Evolutionary conservation across 2,797 vertebrate species (phyloP).

Genomic region (Limosa lapponica): DNA sequence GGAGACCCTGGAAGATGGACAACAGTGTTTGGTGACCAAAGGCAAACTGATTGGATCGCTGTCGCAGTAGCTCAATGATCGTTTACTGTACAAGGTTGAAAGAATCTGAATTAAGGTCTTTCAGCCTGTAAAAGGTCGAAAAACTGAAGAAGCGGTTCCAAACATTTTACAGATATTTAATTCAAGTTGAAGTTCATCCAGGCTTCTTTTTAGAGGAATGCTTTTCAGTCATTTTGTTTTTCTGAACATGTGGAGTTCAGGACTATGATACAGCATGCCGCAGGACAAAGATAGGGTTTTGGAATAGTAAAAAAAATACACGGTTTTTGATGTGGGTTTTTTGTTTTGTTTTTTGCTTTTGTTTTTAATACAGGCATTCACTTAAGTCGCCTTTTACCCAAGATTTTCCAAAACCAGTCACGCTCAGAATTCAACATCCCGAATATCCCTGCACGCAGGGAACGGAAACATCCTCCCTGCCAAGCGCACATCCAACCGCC

Average conservation of each 20-base stretch:
- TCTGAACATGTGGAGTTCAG: neutral
- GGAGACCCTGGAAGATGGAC: neutral
- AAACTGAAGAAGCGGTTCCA: neutral
- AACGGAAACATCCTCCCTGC: neutral
- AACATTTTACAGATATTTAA: neutral
- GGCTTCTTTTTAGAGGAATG: no score
- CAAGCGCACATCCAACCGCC: neutral
- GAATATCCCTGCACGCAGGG: neutral
- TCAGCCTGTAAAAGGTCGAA: neutral
- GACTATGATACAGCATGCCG: rapidly evolving
- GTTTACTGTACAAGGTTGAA: neutral
- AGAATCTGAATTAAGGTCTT: neutral
- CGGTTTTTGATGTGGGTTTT: rapidly evolving
- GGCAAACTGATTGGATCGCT: neutral
- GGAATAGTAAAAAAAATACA: neutral
- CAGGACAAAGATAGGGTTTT: neutral
- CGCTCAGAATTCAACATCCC: neutral
- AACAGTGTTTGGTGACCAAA: neutral
- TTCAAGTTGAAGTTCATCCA: neutral
- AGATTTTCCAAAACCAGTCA: neutral
- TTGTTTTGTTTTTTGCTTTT: rapidly evolving
- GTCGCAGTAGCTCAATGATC: neutral
- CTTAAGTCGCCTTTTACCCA: neutral
- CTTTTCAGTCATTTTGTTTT: neutral
- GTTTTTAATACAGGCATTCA: neutral